Conservation (phyloP, 2,888 invertebrate genomes). For the Pheosia tremula region DNA sequence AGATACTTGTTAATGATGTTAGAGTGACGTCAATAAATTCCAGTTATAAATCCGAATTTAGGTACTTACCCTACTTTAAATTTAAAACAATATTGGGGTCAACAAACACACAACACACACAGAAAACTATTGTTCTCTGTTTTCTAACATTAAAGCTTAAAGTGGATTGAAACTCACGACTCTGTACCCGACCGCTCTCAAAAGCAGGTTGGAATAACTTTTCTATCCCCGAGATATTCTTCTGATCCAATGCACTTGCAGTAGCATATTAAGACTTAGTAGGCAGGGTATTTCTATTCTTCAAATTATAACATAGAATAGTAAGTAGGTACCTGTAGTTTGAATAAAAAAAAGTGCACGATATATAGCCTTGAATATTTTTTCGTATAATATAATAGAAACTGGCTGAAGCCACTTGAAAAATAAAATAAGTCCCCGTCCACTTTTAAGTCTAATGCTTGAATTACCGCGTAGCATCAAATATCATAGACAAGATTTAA, state of each 20-base stretch:
- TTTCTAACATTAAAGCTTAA: constrained; percentile 17
- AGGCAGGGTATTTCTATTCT: too few relatives aligned
- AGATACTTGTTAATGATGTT: too few relatives aligned
- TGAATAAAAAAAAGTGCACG: too few relatives aligned
- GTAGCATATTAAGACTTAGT: not conserved
- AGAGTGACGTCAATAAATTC: too few relatives aligned
- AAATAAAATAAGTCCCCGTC: too few relatives aligned
- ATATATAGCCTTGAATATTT: too few relatives aligned
- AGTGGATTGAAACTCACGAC: constrained; percentile 13
- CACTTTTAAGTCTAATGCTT: too few relatives aligned
- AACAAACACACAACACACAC: not conserved
- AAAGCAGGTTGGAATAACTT: constrained; percentile 29
- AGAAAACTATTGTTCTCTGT: not conserved
- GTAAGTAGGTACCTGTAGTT: too few relatives aligned
- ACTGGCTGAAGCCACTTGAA: too few relatives aligned
- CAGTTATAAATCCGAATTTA: too few relatives aligned
- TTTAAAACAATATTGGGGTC: not conserved
- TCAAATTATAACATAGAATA: too few relatives aligned
- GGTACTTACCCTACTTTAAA: not conserved
- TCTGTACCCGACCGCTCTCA: constrained; percentile 13
- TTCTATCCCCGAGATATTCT: constrained; percentile 14
- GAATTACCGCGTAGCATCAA: not conserved
- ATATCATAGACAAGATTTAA: constrained; percentile 11
- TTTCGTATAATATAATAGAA: too few relatives aligned
- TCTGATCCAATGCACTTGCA: not conserved